Conservation (phyloP, 2,888 invertebrate species). For the Glaucopsyche alexis region DNA sequence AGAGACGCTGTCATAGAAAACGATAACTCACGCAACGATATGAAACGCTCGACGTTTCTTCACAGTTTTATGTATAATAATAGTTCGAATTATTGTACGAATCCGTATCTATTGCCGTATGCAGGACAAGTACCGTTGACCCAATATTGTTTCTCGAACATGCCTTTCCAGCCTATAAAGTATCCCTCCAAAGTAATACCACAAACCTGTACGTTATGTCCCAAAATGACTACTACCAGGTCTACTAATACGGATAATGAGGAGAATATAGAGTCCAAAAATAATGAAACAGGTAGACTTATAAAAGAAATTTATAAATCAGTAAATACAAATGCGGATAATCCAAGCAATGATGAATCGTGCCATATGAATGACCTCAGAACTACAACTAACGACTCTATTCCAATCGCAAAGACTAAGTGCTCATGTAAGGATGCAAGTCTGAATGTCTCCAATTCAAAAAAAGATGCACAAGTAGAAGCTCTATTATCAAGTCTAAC, state of each 20-base stretch:
- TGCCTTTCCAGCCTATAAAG: conserved; percentile 46
- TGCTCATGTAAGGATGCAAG: not conserved
- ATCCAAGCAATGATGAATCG: conserved; percentile 50
- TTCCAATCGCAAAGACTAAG: not conserved
- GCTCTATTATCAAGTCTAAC: conserved; percentile 18
- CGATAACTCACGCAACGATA: conserved; percentile 50
- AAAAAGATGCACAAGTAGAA: conserved; percentile 18
- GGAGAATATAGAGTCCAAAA: conserved; percentile 40
- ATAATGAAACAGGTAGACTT: conserved; percentile 60
- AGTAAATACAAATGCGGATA: conserved; percentile 53
- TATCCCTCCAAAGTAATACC: conserved; percentile 48
- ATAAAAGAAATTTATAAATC: conserved; percentile 72
- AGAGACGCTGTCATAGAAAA: conserved; percentile 64
- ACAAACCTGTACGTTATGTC: conserved; percentile 42
- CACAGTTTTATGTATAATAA: conserved; percentile 60
- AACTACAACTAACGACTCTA: conserved; percentile 35
- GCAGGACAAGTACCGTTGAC: conserved; percentile 48
- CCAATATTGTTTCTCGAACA: conserved; percentile 45
- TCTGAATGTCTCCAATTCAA: conserved; percentile 15
- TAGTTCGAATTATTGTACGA: conserved; percentile 48
- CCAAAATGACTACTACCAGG: conserved; percentile 42
- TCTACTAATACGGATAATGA: conserved; percentile 56
- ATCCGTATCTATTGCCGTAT: conserved; percentile 51
- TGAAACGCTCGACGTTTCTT: conserved; percentile 53
- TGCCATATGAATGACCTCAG: conserved; percentile 45